Percentiles rank a stretch among this genome's conserved stretches.
phyloP scores from a whole-genome alignment of 2,113 vertebrate species.

The Charina bottae region DNA sequence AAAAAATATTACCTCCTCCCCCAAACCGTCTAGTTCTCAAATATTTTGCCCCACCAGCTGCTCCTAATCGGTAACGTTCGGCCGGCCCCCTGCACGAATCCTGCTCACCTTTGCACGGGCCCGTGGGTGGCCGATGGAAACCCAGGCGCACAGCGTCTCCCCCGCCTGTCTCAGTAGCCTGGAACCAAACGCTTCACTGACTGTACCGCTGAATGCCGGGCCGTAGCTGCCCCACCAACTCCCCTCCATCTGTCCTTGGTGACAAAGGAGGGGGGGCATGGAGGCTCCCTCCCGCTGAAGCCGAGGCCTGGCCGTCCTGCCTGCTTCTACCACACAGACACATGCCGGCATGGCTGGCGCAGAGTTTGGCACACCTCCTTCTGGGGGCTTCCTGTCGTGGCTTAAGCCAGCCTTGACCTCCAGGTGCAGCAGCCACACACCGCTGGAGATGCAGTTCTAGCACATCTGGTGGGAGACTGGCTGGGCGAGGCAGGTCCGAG shows the following conservation, averaged over 20 bases:
- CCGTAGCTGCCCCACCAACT: neutral
- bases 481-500: no score
- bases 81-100: no score
- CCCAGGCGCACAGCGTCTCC: neutral
- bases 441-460: no score
- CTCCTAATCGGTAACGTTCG: no score
- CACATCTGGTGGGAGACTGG: no score
- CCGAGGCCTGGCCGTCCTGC: neutral
- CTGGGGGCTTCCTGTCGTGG: no score
- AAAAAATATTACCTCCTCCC: neutral
- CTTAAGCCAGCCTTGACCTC: no score
- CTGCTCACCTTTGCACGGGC: neutral
- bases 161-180: neutral
- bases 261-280: neutral
- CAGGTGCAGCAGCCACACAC: neutral
- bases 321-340: neutral
- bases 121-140: no score
- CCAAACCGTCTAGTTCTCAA: neutral
- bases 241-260: neutral
- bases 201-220: neutral
- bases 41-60: neutral
- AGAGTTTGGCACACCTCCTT: neutral
- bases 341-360: neutral
- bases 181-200: neutral
- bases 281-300: no score